Evolutionary conservation across 2,113 vertebrate species (phyloP).

Genomic region (Cinclus mexicanus): DNA sequence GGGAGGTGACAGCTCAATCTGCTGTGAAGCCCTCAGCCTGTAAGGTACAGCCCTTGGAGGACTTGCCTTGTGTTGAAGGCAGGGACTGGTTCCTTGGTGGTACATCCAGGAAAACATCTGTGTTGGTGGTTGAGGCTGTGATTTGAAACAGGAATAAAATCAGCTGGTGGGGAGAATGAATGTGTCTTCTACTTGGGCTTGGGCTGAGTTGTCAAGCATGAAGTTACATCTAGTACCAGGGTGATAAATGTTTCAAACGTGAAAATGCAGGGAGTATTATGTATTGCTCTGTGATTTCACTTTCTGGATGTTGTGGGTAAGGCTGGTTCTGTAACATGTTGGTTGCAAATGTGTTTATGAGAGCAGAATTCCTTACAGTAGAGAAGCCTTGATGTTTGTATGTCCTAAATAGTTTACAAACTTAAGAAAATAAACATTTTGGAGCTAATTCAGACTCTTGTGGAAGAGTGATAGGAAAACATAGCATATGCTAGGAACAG

Average conservation of each 20-base stretch:
- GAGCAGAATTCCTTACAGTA: background rate
- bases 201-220: background rate
- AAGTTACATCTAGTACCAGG: background rate
- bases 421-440: slow-evolving; percentile 10
- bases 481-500: background rate
- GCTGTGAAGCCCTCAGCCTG: slow-evolving; percentile 53
- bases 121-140: background rate
- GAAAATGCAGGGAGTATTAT: background rate
- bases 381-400: background rate
- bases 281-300: background rate
- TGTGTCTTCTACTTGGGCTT: background rate
- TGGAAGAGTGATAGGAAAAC: background rate
- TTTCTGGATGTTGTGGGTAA: background rate
- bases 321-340: background rate
- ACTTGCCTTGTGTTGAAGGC: accelerated
- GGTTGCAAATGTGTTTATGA: background rate
- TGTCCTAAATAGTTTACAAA: background rate
- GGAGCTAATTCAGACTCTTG: background rate
- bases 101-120: background rate
- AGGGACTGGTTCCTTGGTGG: background rate
- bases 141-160: background rate
- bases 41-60: slow-evolving; percentile 75
- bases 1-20: slow-evolving; percentile 81
- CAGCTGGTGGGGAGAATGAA: background rate
- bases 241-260: background rate